These are phyloP conservation scores for Catotricha subobsoleta DNA, from an alignment of 2,888 invertebrate species.

Conservation along the genomic window DNA sequence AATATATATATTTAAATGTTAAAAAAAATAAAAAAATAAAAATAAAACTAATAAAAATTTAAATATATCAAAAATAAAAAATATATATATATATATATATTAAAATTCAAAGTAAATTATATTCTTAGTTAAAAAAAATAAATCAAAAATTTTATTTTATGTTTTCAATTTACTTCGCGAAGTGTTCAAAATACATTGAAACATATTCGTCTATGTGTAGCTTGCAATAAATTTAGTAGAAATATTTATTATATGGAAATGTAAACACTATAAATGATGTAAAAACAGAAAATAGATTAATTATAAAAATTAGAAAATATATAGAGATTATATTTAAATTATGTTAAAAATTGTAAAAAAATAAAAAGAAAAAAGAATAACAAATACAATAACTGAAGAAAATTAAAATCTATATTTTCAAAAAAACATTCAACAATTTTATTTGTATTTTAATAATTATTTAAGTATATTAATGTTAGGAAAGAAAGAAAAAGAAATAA, in stretches of 20 bases:
- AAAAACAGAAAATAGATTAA: not conserved
- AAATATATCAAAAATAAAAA: not conserved
- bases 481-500: not conserved
- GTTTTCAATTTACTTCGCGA: not conserved
- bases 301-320: conserved; percentile 1
- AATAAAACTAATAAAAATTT: not conserved
- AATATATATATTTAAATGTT: no score
- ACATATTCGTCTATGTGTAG: conserved; percentile 14
- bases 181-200: not conserved
- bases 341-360: not conserved
- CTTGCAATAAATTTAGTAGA: conserved; percentile 13
- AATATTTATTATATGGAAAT: no score
- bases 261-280: conserved; percentile 4
- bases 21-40: no score
- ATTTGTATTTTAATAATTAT: no score
- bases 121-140: not conserved
- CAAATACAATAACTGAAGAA: no score
- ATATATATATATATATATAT: not conserved
- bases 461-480: no score
- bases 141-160: not conserved
- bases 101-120: not conserved
- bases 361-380: not conserved
- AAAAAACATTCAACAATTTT: no score
- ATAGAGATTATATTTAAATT: conserved; percentile 1
- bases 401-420: no score